A percentile compares a stretch with the other conserved stretches of the same genome.
These are phyloP conservation scores for Crossocerus cetratus DNA, from an alignment of 2,888 invertebrate species.

Conservation along the genomic window DNA sequence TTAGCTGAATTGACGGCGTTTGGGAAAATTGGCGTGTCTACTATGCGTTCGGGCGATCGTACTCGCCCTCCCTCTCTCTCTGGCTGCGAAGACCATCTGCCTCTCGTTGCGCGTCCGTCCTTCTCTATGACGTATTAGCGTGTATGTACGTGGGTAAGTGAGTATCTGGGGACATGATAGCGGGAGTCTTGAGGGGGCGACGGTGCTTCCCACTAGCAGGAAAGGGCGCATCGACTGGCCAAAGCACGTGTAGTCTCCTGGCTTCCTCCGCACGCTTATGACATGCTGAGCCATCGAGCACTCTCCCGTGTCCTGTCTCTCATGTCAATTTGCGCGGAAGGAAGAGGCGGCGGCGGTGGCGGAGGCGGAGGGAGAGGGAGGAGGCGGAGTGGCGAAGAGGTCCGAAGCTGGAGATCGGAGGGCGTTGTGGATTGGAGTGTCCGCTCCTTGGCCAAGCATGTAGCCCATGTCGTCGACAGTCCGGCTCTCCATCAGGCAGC, in stretches of 20 bases:
- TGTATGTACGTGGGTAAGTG: not conserved
- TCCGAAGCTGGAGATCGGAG: slow-evolving; percentile 54
- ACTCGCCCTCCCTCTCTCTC: slow-evolving; percentile 13
- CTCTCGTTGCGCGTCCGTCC: not conserved
- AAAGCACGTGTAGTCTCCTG: slow-evolving; percentile 57
- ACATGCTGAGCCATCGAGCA: slow-evolving; percentile 3
- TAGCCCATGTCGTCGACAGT: slow-evolving; percentile 32
- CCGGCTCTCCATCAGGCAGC: slow-evolving; percentile 38
- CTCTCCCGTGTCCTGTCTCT: slow-evolving; percentile 67
- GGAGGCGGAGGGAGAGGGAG: slow-evolving; percentile 50
- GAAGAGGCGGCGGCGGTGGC: slow-evolving; percentile 49
- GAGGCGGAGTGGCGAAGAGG: slow-evolving; percentile 56
- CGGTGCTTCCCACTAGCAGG: not conserved
- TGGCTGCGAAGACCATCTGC: not conserved
- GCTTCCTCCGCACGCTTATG: slow-evolving; percentile 54
- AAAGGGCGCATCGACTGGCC: slow-evolving; percentile 12
- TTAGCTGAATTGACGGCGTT: slow-evolving; percentile 66
- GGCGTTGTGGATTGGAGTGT: slow-evolving; percentile 74
- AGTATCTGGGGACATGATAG: slow-evolving; percentile 3
- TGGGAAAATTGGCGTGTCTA: slow-evolving; percentile 62
- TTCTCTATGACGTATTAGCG: not conserved
- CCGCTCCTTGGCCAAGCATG: slow-evolving; percentile 70
- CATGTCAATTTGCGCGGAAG: slow-evolving; percentile 72
- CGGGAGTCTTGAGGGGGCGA: not conserved
- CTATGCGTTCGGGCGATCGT: slow-evolving; percentile 31